A percentile compares a stretch with the other conserved stretches of the same genome.
phyloP scores from a whole-genome alignment of 2,888 invertebrate genomes.

The Protophormia terraenovae region DNA sequence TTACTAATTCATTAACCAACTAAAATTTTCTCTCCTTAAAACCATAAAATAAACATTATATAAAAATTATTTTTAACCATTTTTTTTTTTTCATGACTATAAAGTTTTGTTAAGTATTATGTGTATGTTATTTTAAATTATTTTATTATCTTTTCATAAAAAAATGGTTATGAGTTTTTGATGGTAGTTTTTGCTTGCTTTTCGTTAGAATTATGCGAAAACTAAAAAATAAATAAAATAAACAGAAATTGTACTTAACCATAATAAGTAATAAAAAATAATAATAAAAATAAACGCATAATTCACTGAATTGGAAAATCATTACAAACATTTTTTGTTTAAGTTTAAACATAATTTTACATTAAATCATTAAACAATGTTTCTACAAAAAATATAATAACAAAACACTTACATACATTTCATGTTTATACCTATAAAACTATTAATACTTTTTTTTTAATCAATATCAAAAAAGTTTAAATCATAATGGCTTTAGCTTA shows the following conservation, averaged over 20 bases:
- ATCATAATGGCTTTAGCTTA: no score
- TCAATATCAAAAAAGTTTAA: no score
- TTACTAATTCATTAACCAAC: no score
- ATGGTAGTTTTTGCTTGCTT: not conserved
- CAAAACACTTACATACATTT: no score
- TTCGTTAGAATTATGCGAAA: not conserved
- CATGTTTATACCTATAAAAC: no score
- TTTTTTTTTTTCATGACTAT: no score
- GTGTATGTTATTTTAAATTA: not conserved
- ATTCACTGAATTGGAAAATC: not conserved
- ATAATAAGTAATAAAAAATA: not conserved
- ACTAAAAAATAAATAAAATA: not conserved
- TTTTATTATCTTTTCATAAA: not conserved
- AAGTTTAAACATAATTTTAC: not conserved
- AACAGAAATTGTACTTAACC: not conserved
- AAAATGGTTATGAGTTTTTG: not conserved
- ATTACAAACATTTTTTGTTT: not conserved
- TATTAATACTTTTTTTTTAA: no score
- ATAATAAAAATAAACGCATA: no score
- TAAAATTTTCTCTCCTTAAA: no score
- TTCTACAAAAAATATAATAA: not conserved
- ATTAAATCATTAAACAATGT: not conserved
- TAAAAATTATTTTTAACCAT: no score
- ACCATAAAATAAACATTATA: no score
- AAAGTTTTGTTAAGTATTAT: no score